Evolutionary conservation across 2,113 vertebrate species (phyloP), one percentile per base, ranked within the genome.

Genomic region (Syrmaticus mikado): DNA sequence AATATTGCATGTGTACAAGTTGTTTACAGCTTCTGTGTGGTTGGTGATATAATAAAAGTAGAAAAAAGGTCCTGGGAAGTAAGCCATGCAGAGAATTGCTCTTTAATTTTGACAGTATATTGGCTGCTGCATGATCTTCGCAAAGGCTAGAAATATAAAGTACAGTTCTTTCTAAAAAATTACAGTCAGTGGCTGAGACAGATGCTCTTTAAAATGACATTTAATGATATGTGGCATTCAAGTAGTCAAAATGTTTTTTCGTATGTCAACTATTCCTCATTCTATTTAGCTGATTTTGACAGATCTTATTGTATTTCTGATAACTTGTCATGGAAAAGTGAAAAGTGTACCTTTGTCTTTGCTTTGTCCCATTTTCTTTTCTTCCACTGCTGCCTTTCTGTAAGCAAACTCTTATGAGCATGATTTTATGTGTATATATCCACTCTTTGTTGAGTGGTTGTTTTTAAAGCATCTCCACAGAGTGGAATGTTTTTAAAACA

Each of bases 21-120:
- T 85, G 36, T 92, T 93, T 87, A 77, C 71, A 62, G 64, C 53
- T 82, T 79, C 74, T 89, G 36, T 72, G 64, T 64, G 84, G 70
- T 41, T 1, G 0, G 8, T 82, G 50, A 64, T 89, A 64, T 70
- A 79, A 64, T 82, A 72, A 70, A 48, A 53, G 34, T 10, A 83
- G 74, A 16, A 62, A 71, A 89, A 90, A 70, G 27, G 62, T 88
- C 81, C 36, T 85, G 62, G 50, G 50, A 87, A 85, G 74, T 87
- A 85, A 87, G 28, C 74, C 53, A 60, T 73, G n/a, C 11, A 62
- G 57, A 75, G 50, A 82, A 85, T 82, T 92, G 53, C 62, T 93
- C 36, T 91, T 93, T 92, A 82, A 73, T 89, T 89, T 82, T 87
- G 84, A 50, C 62, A 76, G 24, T 72, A 34, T 55, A 17, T 79